Percentiles rank a stretch among this genome's conserved stretches.
phyloP scores from a whole-genome alignment of 1,140 invertebrate species.

The Pteromalus puparum region DNA sequence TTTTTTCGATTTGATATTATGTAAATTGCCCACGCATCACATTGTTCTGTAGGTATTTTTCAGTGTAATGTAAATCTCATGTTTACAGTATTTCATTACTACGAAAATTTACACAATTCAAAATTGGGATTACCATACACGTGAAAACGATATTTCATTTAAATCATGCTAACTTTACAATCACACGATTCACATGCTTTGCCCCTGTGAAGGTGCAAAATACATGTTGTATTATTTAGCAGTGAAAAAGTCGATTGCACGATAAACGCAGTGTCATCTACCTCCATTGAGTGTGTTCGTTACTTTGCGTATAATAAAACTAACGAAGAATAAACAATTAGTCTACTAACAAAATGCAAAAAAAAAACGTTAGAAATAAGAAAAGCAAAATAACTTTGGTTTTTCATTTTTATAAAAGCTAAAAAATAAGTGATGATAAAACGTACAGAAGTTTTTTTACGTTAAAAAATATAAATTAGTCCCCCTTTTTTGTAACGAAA shows the following conservation, averaged over 20 bases:
- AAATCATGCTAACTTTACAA: slow-evolving; percentile 33
- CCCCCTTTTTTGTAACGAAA: background rate
- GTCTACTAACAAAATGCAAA: slow-evolving; percentile 36
- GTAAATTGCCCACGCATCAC: background rate
- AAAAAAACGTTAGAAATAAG: slow-evolving; percentile 1
- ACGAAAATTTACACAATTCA: slow-evolving; percentile 1
- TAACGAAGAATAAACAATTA: background rate
- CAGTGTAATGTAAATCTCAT: too few relatives aligned
- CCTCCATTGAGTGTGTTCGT: background rate
- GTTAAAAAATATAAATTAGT: background rate
- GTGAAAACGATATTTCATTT: slow-evolving; percentile 4
- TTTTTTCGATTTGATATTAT: slow-evolving; percentile 10
- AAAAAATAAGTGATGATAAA: background rate
- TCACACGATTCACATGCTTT: slow-evolving; percentile 17
- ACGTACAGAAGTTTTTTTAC: background rate
- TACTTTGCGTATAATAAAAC: background rate
- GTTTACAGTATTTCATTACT: background rate
- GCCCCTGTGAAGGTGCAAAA: background rate
- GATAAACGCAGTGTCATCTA: background rate
- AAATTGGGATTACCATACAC: slow-evolving; percentile 6
- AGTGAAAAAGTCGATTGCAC: slow-evolving; percentile 47
- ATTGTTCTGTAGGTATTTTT: background rate
- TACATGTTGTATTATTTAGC: slow-evolving; percentile 14
- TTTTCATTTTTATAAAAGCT: slow-evolving; percentile 37
- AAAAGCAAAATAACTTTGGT: slow-evolving; percentile 51